phyloP scores from a whole-genome alignment of 2,797 vertebrate species.

The Urocyon cinereoargenteus region DNA sequence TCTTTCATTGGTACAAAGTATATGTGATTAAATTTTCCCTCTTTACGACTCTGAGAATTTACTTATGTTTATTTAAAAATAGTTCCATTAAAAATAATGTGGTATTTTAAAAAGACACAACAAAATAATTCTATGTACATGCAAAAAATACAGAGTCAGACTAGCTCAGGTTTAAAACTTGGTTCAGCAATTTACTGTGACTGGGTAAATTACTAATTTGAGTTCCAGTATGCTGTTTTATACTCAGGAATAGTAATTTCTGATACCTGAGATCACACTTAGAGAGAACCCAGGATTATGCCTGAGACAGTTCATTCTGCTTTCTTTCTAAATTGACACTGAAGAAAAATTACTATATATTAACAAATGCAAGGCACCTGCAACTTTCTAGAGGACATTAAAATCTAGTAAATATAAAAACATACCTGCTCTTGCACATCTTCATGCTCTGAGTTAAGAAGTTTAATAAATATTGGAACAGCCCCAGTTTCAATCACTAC shows the following conservation, averaged over 20 bases:
- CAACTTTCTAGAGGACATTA: slow-evolving; percentile 52
- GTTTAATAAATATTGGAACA: slow-evolving; percentile 97
- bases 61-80: slow-evolving; percentile 36
- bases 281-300: neutral
- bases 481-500: slow-evolving; percentile 98
- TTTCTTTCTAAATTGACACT: neutral
- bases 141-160: neutral
- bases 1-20: neutral
- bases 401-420: slow-evolving; percentile 37
- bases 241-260: neutral
- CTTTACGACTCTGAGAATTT: slow-evolving; percentile 37
- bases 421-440: slow-evolving; percentile 97
- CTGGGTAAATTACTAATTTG: neutral
- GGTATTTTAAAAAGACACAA: slow-evolving; percentile 7
- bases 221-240: neutral
- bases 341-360: slow-evolving; percentile 9
- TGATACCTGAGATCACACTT: neutral
- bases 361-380: neutral
- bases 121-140: slow-evolving; percentile 14
- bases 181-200: neutral
- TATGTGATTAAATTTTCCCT: slow-evolving; percentile 31
- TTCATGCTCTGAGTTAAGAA: slow-evolving; percentile 97
- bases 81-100: neutral
- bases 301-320: neutral
- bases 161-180: neutral